Percentiles rank a stretch among this genome's conserved stretches.
Conservation (phyloP, 2,888 invertebrate genomes). For the Pollenia amentaria region DNA sequence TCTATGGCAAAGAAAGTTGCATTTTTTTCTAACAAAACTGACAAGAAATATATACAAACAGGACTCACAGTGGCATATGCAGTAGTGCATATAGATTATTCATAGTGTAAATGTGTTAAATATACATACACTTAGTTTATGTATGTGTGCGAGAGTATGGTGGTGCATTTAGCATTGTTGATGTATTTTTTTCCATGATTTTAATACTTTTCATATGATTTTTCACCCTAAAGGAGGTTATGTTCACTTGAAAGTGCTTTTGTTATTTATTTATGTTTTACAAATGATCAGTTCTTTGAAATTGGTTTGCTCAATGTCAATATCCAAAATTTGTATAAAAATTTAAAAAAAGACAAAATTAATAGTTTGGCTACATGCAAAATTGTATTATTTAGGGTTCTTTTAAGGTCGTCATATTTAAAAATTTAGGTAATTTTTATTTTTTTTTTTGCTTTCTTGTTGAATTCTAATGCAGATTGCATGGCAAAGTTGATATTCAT, state of each 20-base stretch:
- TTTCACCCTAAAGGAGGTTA: neutral
- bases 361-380: neutral
- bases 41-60: neutral
- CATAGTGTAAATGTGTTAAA: conserved; percentile 39
- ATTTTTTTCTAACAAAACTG: conserved; percentile 5
- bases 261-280: too few relatives aligned
- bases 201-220: neutral
- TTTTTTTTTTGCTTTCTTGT: conserved; percentile 15
- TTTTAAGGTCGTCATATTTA: neutral
- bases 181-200: conserved; percentile 3
- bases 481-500: conserved; percentile 73
- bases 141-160: neutral
- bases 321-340: too few relatives aligned
- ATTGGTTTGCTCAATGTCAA: too few relatives aligned
- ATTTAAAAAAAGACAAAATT: too few relatives aligned
- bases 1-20: conserved; percentile 36
- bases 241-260: too few relatives aligned
- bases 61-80: neutral
- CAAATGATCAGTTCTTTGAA: too few relatives aligned
- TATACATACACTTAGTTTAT: neutral
- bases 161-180: conserved; percentile 20
- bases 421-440: neutral
- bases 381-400: neutral
- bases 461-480: conserved; percentile 70
- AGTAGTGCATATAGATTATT: conserved; percentile 20